Base-by-base conservation (phyloP, 2,888 invertebrate species). In the Portevinia maculata region DNA sequence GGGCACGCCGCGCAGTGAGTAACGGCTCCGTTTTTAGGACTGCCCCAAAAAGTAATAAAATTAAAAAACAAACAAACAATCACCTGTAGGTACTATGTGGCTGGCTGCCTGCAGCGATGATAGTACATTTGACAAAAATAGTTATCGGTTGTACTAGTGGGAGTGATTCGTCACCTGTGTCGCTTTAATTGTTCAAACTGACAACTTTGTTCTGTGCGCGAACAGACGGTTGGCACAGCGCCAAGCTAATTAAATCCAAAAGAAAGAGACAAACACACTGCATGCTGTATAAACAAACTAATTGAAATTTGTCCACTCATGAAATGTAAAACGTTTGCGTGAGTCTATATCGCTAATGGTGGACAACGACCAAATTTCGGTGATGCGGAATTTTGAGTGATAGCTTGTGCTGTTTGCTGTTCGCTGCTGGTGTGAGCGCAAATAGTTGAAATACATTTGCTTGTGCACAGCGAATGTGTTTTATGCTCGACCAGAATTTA, bases 121-220 rank as follows among this genome's bases (percentile, higher is more conserved):
- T 17, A n/a, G 13, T 3, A 65, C 30, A 60, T 55, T n/a, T n/a
- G n/a, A 67, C 69, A 55, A 52, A 69, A 71, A 64, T 64, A 57
- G 71, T 71, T 60, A 67, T 65, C 53, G 55, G 46, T 55, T 53
- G 44, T 65, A 57, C 53, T 59, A 62, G 73, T 79, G 52, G 24
- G 65, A 60, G 50, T 67, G 74, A 81, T 81, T 70, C 62, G 64
- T 59, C 28, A 70, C 41, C 50, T 67, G 78, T 62, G 71, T 83
- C 55, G 71, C 62, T 67, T 78, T 83, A 83, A 83, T 83, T 83
- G 83, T 78, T 78, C 78, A 73, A 78, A 83, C 78, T 83, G 83
- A 83, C 83, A 83, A 83, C 78, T 83, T 78, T 67, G 83, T 83
- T 78, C 55, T 30, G 76, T 53, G 17, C 53, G 62, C 78, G 76